phyloP scores from a whole-genome alignment of 2,888 invertebrate genomes.

The Sesia apiformis region DNA sequence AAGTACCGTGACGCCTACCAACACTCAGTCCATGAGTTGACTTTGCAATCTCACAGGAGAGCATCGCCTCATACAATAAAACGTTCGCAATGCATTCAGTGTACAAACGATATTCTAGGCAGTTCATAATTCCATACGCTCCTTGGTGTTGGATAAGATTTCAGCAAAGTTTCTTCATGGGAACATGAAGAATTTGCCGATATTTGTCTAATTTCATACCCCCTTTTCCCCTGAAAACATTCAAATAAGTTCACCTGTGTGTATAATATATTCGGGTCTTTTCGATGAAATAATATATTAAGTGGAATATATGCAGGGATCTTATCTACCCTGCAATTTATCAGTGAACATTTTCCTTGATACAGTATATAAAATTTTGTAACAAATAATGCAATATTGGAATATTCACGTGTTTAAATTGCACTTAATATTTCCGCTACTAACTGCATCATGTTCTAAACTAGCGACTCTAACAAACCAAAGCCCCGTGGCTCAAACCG shows the following conservation, averaged over 20 bases:
- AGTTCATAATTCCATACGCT: conserved; percentile 1
- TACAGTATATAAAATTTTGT: background rate
- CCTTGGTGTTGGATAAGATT: conserved; percentile 20
- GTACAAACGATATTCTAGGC: background rate
- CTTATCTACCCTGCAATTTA: too few relatives aligned
- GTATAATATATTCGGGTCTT: too few relatives aligned
- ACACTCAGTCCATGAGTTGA: conserved; percentile 52
- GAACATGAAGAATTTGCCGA: too few relatives aligned
- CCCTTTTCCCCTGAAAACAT: too few relatives aligned
- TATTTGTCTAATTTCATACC: too few relatives aligned
- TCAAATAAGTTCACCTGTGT: too few relatives aligned
- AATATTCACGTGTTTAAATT: conserved; percentile 15
- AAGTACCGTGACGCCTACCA: conserved; percentile 18
- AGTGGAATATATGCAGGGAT: too few relatives aligned
- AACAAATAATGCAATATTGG: conserved; percentile 31
- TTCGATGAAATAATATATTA: too few relatives aligned
- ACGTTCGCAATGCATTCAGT: too few relatives aligned
- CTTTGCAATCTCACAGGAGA: conserved; percentile 8
- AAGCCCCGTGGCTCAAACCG: conserved; percentile 11
- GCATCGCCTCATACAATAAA: too few relatives aligned
- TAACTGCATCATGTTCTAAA: conserved; percentile 23
- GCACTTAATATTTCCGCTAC: conserved; percentile 1
- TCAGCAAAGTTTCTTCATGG: conserved; percentile 25
- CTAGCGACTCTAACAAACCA: conserved; percentile 52
- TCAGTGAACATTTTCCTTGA: too few relatives aligned